These are phyloP conservation scores for Isoperla grammatica DNA, from an alignment of 2,888 invertebrate species.

Conservation along the genomic window DNA sequence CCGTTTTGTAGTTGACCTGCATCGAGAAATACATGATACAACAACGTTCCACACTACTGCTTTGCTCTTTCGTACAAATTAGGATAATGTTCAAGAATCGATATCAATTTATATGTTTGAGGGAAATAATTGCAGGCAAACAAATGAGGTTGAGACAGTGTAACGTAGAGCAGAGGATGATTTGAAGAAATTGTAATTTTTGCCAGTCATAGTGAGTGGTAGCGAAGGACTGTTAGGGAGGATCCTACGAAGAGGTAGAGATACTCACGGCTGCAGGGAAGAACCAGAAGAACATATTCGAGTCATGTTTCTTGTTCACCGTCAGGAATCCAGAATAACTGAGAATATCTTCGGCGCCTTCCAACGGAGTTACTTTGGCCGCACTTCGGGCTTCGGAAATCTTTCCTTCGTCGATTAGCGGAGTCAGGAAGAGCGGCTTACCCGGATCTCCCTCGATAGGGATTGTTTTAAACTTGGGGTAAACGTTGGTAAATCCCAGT, in stretches of 20 bases:
- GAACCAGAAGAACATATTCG: constrained; percentile 90
- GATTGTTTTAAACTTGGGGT: constrained; percentile 25
- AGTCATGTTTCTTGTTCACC: constrained; percentile 67
- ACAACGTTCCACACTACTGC: too few relatives aligned
- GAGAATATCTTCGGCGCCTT: constrained; percentile 47
- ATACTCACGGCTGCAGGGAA: constrained; percentile 39
- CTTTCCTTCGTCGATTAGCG: constrained; percentile 63
- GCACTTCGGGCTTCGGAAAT: constrained; percentile 56
- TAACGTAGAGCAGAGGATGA: too few relatives aligned
- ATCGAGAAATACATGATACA: too few relatives aligned
- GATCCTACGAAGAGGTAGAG: too few relatives aligned
- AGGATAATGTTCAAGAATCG: too few relatives aligned
- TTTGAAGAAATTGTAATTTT: too few relatives aligned
- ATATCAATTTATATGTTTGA: too few relatives aligned
- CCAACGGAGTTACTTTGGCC: constrained; percentile 22
- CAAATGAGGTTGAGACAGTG: too few relatives aligned
- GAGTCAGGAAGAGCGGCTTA: constrained; percentile 68
- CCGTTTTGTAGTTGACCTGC: constrained; percentile 38
- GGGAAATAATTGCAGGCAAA: too few relatives aligned
- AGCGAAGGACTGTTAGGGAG: too few relatives aligned
- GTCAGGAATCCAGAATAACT: constrained; percentile 82
- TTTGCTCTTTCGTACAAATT: too few relatives aligned
- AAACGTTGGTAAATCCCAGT: constrained; percentile 24
- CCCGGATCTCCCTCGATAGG: constrained; percentile 40
- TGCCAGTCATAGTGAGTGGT: too few relatives aligned